Conservation (phyloP, 2,888 invertebrate species). For the Athrips mouffetella region DNA sequence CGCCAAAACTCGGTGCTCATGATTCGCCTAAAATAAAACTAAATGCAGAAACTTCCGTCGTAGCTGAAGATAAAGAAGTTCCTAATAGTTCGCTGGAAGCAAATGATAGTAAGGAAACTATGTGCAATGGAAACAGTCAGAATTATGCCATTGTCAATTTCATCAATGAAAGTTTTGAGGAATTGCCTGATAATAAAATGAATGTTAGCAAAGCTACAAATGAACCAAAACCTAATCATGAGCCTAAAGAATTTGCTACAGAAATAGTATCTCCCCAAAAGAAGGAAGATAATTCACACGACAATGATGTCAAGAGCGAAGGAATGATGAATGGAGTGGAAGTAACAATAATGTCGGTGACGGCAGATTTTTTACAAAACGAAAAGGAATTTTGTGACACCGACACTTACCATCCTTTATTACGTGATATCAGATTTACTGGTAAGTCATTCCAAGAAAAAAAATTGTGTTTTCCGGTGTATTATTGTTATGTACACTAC, state of each 20-base stretch:
- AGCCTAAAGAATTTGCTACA: conserved; percentile 3
- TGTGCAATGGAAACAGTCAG: conserved; percentile 51
- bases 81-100: conserved; percentile 11
- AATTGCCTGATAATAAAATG: conserved; percentile 57
- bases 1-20: not conserved
- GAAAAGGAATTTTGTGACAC: conserved; percentile 70
- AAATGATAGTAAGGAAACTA: conserved; percentile 15
- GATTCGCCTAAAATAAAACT: not conserved
- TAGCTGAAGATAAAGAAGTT: not conserved
- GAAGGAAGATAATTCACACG: not conserved
- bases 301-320: conserved; percentile 19
- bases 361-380: conserved; percentile 66
- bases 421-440: conserved; percentile 70
- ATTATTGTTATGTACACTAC: too few species aligned
- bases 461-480: too few species aligned
- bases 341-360: conserved; percentile 45
- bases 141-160: conserved; percentile 65
- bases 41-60: not conserved
- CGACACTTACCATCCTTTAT: conserved; percentile 55
- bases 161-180: conserved; percentile 63
- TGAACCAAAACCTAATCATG: conserved; percentile 36
- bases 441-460: too few species aligned
- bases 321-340: conserved; percentile 37
- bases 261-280: conserved; percentile 17
- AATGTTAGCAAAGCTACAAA: conserved; percentile 29